Percentiles rank a stretch among this genome's conserved stretches.
Conservation (phyloP, 1,140 invertebrate species). For the Apocrypta bakeri region DNA sequence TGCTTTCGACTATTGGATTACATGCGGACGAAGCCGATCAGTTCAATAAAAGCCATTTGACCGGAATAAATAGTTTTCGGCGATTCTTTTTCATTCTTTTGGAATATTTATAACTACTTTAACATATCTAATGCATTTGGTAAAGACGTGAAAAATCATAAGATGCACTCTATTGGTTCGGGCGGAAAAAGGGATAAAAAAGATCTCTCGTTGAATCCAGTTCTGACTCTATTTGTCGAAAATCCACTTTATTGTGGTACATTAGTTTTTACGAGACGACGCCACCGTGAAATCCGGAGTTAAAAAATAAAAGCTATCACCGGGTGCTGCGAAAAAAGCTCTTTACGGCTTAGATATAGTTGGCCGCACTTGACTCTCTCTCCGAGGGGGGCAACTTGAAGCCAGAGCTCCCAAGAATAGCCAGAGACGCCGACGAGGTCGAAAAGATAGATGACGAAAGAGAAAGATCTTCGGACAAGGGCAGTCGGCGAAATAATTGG, state of each 20-base stretch:
- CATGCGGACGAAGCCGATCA: too few relatives aligned
- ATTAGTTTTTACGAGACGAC: constrained; percentile 7
- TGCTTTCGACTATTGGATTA: too few relatives aligned
- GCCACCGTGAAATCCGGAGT: constrained; percentile 2
- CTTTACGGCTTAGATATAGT: constrained; percentile 26
- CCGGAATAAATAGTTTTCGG: too few relatives aligned
- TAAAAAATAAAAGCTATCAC: constrained; percentile 18
- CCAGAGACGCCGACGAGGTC: neutral
- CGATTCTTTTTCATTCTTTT: too few relatives aligned
- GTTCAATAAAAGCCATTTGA: too few relatives aligned
- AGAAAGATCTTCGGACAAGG: constrained; percentile 36
- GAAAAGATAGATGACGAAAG: constrained; percentile 14
- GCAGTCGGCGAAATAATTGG: constrained; percentile 18
- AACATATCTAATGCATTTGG: too few relatives aligned
- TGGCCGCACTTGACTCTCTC: constrained; percentile 30
- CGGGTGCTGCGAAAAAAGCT: constrained; percentile 10
- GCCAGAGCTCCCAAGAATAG: neutral
- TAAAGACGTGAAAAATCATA: too few relatives aligned
- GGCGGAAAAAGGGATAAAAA: too few relatives aligned
- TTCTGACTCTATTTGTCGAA: neutral
- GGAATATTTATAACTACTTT: too few relatives aligned
- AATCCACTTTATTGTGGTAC: constrained; percentile 18
- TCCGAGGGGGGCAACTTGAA: neutral
- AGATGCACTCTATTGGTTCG: too few relatives aligned
- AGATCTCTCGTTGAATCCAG: neutral